A percentile compares a stretch with the other conserved stretches of the same genome.
Evolutionary conservation across 2,113 vertebrate genomes (phyloP).

Genomic region (Anser cygnoides): DNA sequence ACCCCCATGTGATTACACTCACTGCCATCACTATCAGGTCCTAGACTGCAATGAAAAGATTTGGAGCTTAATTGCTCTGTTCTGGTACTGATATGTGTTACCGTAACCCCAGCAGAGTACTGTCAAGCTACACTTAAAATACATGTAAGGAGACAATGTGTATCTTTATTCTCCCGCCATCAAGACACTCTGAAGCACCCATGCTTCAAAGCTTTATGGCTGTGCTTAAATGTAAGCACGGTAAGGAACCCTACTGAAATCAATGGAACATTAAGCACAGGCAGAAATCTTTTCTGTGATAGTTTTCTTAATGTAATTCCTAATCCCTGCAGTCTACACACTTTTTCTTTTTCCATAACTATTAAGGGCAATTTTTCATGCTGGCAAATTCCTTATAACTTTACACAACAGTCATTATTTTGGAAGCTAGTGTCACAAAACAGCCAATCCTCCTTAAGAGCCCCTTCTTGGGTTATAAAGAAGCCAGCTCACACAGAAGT

Average conservation of each 20-base stretch:
- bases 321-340: conserved; percentile 5
- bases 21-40: background rate
- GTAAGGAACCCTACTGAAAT: conserved; percentile 12
- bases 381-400: conserved; percentile 1
- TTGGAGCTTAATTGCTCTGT: background rate
- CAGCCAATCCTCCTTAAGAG: background rate
- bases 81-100: background rate
- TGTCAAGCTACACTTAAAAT: background rate
- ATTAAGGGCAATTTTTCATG: conserved; percentile 20
- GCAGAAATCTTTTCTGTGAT: conserved; percentile 1
- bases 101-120: background rate
- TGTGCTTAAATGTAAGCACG: background rate
- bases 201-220: background rate
- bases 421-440: background rate
- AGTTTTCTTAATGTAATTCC: conserved; percentile 22
- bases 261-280: conserved; percentile 1
- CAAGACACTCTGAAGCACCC: background rate
- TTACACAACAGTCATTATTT: background rate
- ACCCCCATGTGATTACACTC: background rate
- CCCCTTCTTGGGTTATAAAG: background rate
- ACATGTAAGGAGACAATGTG: background rate
- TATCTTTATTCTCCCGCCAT: background rate
- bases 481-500: background rate
- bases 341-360: background rate
- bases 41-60: background rate